These are phyloP conservation scores for Macrotus californicus DNA, from an alignment of 2,113 vertebrate genomes.

Conservation along the genomic window DNA sequence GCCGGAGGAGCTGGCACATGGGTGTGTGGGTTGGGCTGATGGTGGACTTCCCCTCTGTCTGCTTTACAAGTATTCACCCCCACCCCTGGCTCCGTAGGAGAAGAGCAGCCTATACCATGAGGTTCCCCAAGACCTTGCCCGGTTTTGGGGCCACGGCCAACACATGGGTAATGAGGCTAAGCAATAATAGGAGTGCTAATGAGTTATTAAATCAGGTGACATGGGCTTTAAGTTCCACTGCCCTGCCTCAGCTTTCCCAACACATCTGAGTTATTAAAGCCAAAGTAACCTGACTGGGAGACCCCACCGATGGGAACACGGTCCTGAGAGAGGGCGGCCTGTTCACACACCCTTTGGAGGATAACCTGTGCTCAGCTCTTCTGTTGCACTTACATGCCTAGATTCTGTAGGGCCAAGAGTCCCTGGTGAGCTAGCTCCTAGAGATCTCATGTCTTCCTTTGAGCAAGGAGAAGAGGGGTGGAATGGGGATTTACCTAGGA, in stretches of 20 bases:
- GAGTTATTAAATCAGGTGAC: neutral
- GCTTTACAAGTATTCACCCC: neutral
- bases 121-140: neutral
- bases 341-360: neutral
- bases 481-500: neutral
- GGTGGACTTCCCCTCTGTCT: neutral
- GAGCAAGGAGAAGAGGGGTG: neutral
- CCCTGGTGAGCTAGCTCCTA: neutral
- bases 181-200: neutral
- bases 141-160: neutral
- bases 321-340: neutral
- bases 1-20: neutral
- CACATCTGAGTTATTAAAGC: neutral
- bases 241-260: neutral
- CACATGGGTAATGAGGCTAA: neutral
- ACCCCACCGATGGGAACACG: neutral
- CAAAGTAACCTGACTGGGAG: neutral
- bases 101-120: neutral
- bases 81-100: neutral
- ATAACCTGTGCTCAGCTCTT: neutral
- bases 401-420: neutral
- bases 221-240: neutral
- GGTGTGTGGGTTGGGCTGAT: too few species aligned
- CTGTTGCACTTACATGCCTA: neutral
- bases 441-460: neutral